These are phyloP conservation scores for human (Homo sapiens) DNA, from an alignment of 2,113 vertebrate species.

Conservation along the genomic window DNA sequence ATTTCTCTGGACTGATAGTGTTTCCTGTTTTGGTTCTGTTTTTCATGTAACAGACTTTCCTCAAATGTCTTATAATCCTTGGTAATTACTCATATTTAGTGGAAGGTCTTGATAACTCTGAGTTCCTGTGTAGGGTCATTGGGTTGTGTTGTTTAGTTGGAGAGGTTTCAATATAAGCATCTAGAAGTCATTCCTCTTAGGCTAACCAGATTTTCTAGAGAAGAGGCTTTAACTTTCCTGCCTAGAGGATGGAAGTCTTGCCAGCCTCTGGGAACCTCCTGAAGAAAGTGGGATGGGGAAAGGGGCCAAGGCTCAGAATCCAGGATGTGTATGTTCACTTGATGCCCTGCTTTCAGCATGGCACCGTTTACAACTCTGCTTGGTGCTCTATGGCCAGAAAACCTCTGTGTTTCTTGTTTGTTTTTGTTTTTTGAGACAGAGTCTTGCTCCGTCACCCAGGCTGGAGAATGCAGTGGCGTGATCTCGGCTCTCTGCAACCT, in stretches of 20 bases:
- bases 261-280: neutral
- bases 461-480: too few species aligned
- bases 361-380: neutral
- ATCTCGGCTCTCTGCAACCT: too few species aligned
- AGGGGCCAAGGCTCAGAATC: neutral
- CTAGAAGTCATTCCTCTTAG: neutral
- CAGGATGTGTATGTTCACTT: neutral
- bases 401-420: too few species aligned
- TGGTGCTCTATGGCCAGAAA: neutral
- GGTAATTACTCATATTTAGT: neutral
- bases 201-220: neutral
- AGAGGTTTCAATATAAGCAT: neutral
- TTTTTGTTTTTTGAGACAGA: too few species aligned
- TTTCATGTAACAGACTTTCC: neutral
- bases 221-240: neutral
- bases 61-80: neutral
- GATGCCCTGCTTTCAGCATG: neutral
- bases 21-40: neutral
- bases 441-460: too few species aligned
- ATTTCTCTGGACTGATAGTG: neutral
- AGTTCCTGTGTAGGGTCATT: neutral
- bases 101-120: neutral
- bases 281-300: neutral
- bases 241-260: neutral
- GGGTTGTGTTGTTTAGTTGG: neutral